phyloP scores from a whole-genome alignment of 2,888 invertebrate species.

The Smittia sp. region DNA sequence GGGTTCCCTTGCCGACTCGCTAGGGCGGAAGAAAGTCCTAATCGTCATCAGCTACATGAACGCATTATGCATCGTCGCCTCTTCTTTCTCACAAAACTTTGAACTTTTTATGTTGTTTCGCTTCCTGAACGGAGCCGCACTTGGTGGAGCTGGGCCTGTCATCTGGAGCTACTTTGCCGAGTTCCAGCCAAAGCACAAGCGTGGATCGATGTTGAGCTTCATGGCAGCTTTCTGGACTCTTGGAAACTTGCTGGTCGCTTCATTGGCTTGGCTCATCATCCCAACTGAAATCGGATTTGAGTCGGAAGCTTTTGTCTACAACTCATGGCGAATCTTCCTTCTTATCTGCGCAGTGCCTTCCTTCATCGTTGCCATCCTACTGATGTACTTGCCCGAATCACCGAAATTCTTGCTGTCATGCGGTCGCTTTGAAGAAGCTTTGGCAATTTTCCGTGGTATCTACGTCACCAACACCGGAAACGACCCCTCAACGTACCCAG shows the following conservation, averaged over 20 bases:
- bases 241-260: conserved; percentile 88
- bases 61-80: conserved; percentile 83
- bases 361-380: conserved; percentile 77
- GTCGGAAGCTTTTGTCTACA: conserved; percentile 71
- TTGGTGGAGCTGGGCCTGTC: conserved; percentile 87
- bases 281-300: conserved; percentile 69
- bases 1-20: conserved; percentile 86
- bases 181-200: conserved; percentile 86
- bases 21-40: conserved; percentile 83
- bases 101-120: conserved; percentile 75
- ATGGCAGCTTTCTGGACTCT: conserved; percentile 96
- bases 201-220: conserved; percentile 89
- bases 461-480: conserved; percentile 79
- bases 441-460: conserved; percentile 77
- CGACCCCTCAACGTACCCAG: conserved; percentile 71
- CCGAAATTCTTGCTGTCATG: conserved; percentile 82
- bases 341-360: conserved; percentile 85
- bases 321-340: conserved; percentile 90
- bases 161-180: conserved; percentile 95
- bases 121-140: conserved; percentile 45
- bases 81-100: conserved; percentile 85
- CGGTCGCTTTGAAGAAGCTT: conserved; percentile 75
- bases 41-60: conserved; percentile 88
- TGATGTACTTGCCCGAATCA: conserved; percentile 84
- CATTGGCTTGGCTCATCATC: conserved; percentile 73